phyloP scores from a whole-genome alignment of 2,888 invertebrate genomes.

The Andrena minutula region DNA sequence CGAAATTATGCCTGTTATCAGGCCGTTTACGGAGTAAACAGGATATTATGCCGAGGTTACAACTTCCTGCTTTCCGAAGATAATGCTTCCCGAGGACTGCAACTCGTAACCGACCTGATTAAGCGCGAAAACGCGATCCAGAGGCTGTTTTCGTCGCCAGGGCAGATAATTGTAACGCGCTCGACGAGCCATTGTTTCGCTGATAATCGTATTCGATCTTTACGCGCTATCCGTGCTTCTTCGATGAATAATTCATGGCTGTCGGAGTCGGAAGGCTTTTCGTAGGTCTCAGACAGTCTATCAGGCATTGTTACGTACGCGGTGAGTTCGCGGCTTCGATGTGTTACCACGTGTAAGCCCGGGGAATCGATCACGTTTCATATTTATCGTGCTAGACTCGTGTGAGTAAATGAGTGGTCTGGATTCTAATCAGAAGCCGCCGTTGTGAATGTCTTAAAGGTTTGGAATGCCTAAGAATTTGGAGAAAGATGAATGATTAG shows the following conservation, averaged over 20 bases:
- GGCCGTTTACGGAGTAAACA: conserved; percentile 8
- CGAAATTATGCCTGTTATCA: neutral
- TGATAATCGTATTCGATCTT: neutral
- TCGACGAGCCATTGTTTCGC: neutral
- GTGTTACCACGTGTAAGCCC: neutral
- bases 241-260: too few species aligned
- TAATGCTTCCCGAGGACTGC: conserved; percentile 24
- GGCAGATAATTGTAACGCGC: neutral
- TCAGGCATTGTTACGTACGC: neutral
- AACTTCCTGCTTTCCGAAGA: conserved; percentile 52
- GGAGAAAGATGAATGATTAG: neutral
- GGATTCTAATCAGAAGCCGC: neutral
- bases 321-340: neutral
- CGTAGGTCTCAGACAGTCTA: neutral
- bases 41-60: conserved; percentile 54
- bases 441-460: neutral
- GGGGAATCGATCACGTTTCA: neutral
- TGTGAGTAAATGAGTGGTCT: neutral
- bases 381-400: neutral
- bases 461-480: neutral
- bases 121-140: neutral
- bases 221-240: too few species aligned
- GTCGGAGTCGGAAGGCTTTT: neutral
- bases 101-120: conserved; percentile 22
- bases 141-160: neutral